A percentile compares a stretch with the other conserved stretches of the same genome.
phyloP scores from a whole-genome alignment of 1,140 invertebrate species.

The Campoletis sonorensis region DNA sequence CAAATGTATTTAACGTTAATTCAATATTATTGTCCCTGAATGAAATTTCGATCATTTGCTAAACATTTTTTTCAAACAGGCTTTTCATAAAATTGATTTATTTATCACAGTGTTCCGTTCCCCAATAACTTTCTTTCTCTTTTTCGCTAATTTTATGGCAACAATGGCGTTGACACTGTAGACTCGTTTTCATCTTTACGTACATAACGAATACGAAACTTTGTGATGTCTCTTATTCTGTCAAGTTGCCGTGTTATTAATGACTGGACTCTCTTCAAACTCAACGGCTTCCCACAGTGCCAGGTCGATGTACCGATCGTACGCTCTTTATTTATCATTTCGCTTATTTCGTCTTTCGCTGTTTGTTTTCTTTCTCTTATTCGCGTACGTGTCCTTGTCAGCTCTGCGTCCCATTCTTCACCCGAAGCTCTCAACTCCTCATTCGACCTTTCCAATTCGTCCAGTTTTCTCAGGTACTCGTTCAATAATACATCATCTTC shows the following conservation, averaged over 20 bases:
- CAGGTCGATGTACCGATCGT: conserved; percentile 24
- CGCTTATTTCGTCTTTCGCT: not conserved
- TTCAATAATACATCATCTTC: conserved; percentile 39
- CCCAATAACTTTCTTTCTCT: not conserved
- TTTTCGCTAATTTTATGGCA: not conserved
- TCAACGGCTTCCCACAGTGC: conserved; percentile 39
- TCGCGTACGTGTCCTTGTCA: not conserved
- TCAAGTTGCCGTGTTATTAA: conserved; percentile 37
- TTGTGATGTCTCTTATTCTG: conserved; percentile 46
- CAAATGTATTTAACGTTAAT: not conserved
- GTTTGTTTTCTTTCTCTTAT: conserved; percentile 38
- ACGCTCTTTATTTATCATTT: conserved; percentile 34
- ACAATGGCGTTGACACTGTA: conserved; percentile 15
- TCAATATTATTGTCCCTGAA: not conserved
- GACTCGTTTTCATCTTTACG: conserved; percentile 29
- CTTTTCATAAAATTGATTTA: not conserved
- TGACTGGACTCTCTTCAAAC: conserved; percentile 35
- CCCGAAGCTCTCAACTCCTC: conserved; percentile 26
- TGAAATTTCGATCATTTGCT: not conserved
- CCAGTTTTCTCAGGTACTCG: conserved; percentile 45
- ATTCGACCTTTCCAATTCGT: conserved; percentile 44
- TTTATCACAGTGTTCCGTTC: not conserved
- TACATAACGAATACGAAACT: conserved; percentile 49
- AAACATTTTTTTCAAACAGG: not conserved
- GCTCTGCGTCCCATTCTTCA: conserved; percentile 42